Conservation (phyloP, 2,797 vertebrate species). For the Pyrocephalus nanus region DNA sequence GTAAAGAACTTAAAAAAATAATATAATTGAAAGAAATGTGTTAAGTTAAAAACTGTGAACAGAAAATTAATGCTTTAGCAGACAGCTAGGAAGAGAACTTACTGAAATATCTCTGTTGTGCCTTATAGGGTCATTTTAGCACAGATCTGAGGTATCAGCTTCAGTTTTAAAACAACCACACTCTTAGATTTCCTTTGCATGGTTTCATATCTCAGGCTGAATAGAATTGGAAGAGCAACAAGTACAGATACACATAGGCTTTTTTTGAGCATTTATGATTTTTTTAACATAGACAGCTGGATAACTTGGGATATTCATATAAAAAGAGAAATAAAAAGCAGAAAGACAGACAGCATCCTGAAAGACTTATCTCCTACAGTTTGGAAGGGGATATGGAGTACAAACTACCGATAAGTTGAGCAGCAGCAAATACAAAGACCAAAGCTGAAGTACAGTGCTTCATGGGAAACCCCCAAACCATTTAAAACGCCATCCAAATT, state of each 20-base stretch:
- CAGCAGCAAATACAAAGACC: background rate
- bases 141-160: background rate
- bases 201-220: background rate
- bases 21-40: background rate
- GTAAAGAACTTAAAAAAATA: background rate
- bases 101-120: background rate
- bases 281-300: background rate
- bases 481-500: background rate
- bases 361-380: background rate
- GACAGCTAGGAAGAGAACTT: background rate
- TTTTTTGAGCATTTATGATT: background rate
- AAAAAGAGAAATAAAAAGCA: background rate
- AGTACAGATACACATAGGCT: background rate
- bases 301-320: background rate
- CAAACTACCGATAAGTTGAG: background rate
- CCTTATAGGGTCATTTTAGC: background rate
- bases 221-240: background rate
- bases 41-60: background rate
- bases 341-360: background rate
- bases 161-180: background rate
- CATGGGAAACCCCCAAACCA: background rate
- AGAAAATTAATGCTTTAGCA: background rate
- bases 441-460: background rate
- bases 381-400: background rate
- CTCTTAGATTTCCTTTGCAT: background rate